Conservation (phyloP, 2,888 invertebrate genomes). For the Acrocera orbiculus region DNA sequence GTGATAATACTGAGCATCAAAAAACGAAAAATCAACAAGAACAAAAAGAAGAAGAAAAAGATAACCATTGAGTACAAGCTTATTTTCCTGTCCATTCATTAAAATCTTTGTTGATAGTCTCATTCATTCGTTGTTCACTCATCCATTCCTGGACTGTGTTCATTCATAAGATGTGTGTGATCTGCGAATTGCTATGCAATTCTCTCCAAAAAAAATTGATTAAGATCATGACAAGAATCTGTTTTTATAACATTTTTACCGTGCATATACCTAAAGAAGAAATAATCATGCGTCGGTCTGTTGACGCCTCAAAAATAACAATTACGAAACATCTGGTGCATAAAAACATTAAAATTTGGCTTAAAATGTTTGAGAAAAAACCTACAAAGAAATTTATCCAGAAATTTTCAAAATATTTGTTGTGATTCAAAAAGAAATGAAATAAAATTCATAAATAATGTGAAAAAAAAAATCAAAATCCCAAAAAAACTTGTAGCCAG, state of each 20-base stretch:
- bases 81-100: conserved; percentile 3
- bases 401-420: no score
- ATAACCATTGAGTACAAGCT: not conserved
- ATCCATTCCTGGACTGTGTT: conserved; percentile 10
- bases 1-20: no score
- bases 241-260: no score
- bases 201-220: conserved; percentile 5
- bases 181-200: conserved; percentile 1
- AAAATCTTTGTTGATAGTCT: not conserved
- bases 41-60: no score
- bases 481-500: not conserved
- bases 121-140: conserved; percentile 12
- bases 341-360: no score
- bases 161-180: conserved; percentile 11
- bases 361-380: no score
- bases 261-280: conserved; percentile 1
- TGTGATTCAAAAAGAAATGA: no score
- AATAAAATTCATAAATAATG: no score
- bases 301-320: no score
- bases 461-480: not conserved
- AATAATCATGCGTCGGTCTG: not conserved
- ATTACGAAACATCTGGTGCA: no score
- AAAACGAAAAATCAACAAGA: no score
- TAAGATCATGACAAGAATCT: conserved; percentile 7
- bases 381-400: no score